These are phyloP conservation scores for Oenanthe oenanthe DNA, from an alignment of 2,113 vertebrate genomes.

Conservation along the genomic window DNA sequence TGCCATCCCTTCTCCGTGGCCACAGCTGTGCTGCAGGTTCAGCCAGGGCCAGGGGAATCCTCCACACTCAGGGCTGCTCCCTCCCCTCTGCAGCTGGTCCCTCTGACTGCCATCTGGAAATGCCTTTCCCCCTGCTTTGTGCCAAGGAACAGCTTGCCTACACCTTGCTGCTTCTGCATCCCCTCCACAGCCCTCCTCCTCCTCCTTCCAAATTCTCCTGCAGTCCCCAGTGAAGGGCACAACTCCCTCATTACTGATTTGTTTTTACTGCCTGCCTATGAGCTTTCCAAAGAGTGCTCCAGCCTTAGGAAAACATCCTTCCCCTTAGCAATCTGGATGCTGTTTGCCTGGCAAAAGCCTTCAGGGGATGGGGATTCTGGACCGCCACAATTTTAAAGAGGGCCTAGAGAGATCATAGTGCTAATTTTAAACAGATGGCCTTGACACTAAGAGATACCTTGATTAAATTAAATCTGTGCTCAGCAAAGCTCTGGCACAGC, in stretches of 20 bases:
- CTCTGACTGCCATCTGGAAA: constrained; percentile 27
- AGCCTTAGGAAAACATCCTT: constrained; percentile 22
- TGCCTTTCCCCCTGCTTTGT: background rate
- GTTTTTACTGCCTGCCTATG: background rate
- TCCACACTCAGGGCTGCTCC: background rate
- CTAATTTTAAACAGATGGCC: constrained; percentile 53
- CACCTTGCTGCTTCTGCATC: background rate
- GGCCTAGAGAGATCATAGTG: background rate
- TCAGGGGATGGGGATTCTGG: background rate
- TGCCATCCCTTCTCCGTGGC: background rate
- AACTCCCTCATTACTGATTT: background rate
- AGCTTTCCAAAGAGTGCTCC: background rate
- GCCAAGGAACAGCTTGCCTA: constrained; percentile 45
- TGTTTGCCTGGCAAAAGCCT: background rate
- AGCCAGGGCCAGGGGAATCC: background rate
- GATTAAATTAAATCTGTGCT: constrained; percentile 39
- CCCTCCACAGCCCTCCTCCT: background rate
- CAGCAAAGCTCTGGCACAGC: constrained; percentile 33
- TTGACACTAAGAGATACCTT: constrained; percentile 26
- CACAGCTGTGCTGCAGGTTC: background rate
- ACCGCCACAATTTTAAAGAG: background rate
- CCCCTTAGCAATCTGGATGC: background rate
- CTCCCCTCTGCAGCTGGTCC: constrained; percentile 25
- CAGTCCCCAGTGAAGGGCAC: background rate
- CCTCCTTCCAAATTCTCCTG: background rate